phyloP scores from a whole-genome alignment of 2,888 invertebrate species.

The Folsomia manolachei region DNA sequence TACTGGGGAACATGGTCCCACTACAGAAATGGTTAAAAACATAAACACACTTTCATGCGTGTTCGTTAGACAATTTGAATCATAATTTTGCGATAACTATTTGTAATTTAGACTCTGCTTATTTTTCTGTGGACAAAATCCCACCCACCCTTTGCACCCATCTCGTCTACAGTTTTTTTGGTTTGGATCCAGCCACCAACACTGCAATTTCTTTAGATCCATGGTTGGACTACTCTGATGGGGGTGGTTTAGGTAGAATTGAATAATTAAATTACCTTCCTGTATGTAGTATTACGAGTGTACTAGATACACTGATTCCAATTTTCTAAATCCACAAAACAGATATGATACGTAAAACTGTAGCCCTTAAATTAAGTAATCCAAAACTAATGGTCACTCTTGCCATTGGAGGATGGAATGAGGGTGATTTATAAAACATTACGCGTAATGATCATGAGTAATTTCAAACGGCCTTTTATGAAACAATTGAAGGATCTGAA shows the following conservation, averaged over 20 bases:
- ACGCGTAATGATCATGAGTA: no score
- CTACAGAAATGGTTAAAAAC: no score
- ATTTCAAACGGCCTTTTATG: no score
- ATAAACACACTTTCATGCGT: no score
- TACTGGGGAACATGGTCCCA: conserved; percentile 26
- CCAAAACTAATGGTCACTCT: conserved; percentile 56
- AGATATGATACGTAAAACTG: conserved; percentile 54
- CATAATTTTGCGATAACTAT: neutral
- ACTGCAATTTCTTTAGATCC: conserved; percentile 52
- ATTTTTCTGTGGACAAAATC: conserved; percentile 46
- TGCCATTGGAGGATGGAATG: conserved; percentile 59
- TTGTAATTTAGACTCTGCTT: neutral
- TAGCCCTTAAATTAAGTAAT: conserved; percentile 55
- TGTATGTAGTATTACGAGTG: neutral
- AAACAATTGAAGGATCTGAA: no score
- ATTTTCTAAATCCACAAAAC: no score
- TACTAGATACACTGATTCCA: conserved; percentile 2
- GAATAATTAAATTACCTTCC: neutral
- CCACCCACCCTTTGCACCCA: conserved; percentile 52
- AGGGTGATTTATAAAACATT: no score
- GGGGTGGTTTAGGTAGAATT: conserved; percentile 23
- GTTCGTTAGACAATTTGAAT: neutral
- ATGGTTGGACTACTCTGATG: conserved; percentile 52
- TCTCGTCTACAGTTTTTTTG: conserved; percentile 52
- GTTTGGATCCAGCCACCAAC: conserved; percentile 44